Evolutionary conservation across 37 sponge, comb jelly and placozoan species (phyloP), one percentile per base, ranked within the genome.

Genomic region (Mnemiopsis leidyi): DNA sequence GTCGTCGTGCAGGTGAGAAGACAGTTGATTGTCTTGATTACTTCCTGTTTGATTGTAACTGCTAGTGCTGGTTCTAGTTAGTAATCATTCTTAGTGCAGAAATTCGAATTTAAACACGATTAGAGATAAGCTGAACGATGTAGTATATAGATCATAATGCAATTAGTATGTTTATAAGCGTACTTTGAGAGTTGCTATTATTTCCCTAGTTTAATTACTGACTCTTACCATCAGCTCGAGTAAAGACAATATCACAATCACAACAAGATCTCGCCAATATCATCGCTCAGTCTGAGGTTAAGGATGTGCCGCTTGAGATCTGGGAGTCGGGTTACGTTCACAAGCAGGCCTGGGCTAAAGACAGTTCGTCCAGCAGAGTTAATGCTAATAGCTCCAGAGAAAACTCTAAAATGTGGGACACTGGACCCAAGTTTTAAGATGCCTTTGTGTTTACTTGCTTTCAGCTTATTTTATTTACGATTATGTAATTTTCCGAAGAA

Each of bases 291-390:
- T 77, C 79, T 5, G 18, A 77, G 79, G 79, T 33, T 0, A 77
- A 32, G 1, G 79, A 77, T 5, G 32, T 5, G 18, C 26, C 30
- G 79, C 61, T 48, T 18, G 79, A 77, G 34, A 26, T 32, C 32
- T 77, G 79, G 79, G 79, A 77, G 36, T 18, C 26, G 33, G 79
- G 79, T 1, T 77, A 77, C 18, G 79, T 77, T 26, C 32, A 77
- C 79, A 77, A 32, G 33, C 79, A 77, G 79, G 79, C 79, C 1
- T 77, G 79, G 79, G 33, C 18, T 77, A 34, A 34, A 13, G 79
- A 32, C 7, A 32, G 61, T 5, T 5, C 61, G 5, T 18, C 61
- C 9, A 5, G 9, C 13, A 48, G 61, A 48, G 61, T 48, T 5
- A 13, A 5, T 18, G 61, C 61, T 48, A n/a, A n/a, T n/a, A n/a